Conservation (phyloP, 2,113 vertebrate species). For the Carassius gibelio region DNA sequence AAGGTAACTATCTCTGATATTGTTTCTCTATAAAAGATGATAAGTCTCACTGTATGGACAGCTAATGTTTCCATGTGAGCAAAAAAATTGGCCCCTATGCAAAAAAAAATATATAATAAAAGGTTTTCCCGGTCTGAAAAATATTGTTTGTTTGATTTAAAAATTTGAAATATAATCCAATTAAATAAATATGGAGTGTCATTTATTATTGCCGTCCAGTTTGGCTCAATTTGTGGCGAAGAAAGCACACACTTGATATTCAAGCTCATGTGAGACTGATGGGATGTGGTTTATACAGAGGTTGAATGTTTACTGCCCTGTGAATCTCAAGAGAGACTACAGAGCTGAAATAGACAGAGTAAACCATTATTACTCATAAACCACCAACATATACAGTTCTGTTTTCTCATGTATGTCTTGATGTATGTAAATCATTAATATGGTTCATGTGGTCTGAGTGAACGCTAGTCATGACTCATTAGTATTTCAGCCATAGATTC, state of each 20-base stretch:
- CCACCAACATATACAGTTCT: too few species aligned
- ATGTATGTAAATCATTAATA: background rate
- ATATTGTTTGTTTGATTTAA: too few species aligned
- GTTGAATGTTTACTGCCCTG: too few species aligned
- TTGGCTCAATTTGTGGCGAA: background rate
- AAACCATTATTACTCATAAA: too few species aligned
- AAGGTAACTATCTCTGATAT: slow-evolving; percentile 66
- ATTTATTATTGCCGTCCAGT: background rate
- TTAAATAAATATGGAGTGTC: too few species aligned
- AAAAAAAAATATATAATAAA: background rate
- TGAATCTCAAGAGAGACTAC: too few species aligned
- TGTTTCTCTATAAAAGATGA: background rate
- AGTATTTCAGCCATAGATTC: slow-evolving; percentile 19
- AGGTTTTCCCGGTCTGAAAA: too few species aligned
- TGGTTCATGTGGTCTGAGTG: background rate
- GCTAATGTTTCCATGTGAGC: background rate
- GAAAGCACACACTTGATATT: background rate
- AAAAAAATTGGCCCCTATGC: background rate
- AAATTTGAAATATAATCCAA: too few species aligned
- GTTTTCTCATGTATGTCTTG: too few species aligned
- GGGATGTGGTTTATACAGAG: too few species aligned
- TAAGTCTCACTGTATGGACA: background rate
- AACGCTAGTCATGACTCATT: slow-evolving; percentile 14
- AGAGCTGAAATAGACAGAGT: too few species aligned
- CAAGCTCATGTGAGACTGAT: background rate